A percentile compares a stretch with the other conserved stretches of the same genome.
These are phyloP conservation scores for Drosophila nigromelanica DNA, from an alignment of 1,140 invertebrate genomes.

Conservation along the genomic window DNA sequence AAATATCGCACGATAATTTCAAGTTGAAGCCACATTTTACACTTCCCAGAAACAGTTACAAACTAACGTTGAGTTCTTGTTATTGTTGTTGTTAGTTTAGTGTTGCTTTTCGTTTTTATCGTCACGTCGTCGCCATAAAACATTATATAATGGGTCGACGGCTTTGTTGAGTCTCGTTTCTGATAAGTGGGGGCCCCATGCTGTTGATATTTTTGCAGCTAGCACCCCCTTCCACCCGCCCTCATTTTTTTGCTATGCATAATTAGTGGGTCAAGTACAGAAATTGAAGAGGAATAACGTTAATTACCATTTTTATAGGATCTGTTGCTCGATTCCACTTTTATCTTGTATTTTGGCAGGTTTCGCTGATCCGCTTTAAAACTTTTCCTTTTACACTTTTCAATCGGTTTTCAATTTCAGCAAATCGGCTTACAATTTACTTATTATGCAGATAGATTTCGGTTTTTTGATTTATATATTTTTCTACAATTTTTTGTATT, in stretches of 20 bases:
- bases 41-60: constrained; percentile 11
- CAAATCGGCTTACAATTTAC: constrained; percentile 52
- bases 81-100: constrained; percentile 8
- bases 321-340: constrained; percentile 7
- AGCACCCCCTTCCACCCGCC: background rate
- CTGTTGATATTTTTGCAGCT: constrained; percentile 1
- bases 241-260: constrained; percentile 29
- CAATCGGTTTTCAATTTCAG: constrained; percentile 34
- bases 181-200: constrained; percentile 17
- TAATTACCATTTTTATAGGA: constrained; percentile 49
- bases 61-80: constrained; percentile 13
- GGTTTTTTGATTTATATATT: constrained; percentile 16
- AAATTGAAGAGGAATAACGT: constrained; percentile 2
- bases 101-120: constrained; percentile 52
- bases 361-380: constrained; percentile 13
- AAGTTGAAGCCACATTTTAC: constrained; percentile 7
- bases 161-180: constrained; percentile 17
- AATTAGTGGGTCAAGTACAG: constrained; percentile 75
- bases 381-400: constrained; percentile 16
- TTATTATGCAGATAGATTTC: constrained; percentile 29
- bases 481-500: background rate
- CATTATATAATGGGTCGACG: constrained; percentile 60
- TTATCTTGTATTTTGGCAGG: background rate
- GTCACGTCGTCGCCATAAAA: constrained; percentile 62
- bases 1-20: constrained; percentile 24